These are phyloP conservation scores for Macroglossus sobrinus DNA, from an alignment of 2,113 vertebrate species.

Conservation along the genomic window DNA sequence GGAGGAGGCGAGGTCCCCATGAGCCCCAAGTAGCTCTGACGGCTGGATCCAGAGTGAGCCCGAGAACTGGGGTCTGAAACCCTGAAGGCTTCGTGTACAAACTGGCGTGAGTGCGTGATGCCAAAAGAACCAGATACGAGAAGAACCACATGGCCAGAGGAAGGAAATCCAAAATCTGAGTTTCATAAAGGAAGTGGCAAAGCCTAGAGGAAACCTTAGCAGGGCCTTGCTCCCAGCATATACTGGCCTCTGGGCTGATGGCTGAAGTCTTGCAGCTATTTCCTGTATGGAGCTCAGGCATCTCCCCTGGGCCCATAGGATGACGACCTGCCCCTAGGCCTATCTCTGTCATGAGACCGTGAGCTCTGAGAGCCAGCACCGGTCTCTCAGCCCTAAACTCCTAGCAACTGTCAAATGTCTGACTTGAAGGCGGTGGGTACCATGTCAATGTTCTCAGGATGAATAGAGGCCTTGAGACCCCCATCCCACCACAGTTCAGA, in stretches of 20 bases:
- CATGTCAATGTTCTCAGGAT: neutral
- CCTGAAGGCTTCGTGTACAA: neutral
- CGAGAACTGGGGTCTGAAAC: neutral
- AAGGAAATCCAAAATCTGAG: neutral
- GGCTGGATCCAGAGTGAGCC: neutral
- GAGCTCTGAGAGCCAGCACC: neutral
- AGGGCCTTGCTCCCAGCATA: neutral
- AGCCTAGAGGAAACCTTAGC: neutral
- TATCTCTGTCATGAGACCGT: neutral
- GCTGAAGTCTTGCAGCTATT: accelerated
- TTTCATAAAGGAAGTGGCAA: neutral
- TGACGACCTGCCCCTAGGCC: too few species aligned
- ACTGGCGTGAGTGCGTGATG: neutral
- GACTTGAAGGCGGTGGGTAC: accelerated
- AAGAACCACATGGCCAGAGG: neutral
- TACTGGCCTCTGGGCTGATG: too few species aligned
- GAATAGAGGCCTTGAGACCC: neutral
- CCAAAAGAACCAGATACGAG: neutral
- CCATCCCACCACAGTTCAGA: neutral
- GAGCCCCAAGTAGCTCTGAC: neutral
- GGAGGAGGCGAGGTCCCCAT: neutral
- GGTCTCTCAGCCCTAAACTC: neutral
- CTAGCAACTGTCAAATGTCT: neutral
- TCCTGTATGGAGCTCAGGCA: neutral
- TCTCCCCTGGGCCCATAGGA: neutral